These are phyloP conservation scores for Ceraclea dissimilis DNA, from an alignment of 2,888 invertebrate genomes.

Conservation along the genomic window DNA sequence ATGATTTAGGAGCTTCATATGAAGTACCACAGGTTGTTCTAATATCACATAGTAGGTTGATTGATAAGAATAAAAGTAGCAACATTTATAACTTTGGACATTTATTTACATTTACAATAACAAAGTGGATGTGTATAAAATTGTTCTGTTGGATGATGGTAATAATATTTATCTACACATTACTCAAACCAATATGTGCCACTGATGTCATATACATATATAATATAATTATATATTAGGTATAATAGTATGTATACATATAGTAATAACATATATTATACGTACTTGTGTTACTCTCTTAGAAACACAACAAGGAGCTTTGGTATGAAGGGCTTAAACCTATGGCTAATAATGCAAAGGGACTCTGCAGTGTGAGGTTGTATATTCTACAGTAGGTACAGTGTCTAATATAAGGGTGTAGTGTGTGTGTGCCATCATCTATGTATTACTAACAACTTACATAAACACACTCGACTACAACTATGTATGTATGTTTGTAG, in stretches of 20 bases:
- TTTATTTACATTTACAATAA: slow-evolving; percentile 54
- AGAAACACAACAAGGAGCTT: slow-evolving; percentile 16
- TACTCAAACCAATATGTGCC: slow-evolving; percentile 31
- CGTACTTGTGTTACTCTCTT: not conserved
- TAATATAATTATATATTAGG: not conserved
- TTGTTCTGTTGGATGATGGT: slow-evolving; percentile 28
- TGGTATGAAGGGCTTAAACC: slow-evolving; percentile 25
- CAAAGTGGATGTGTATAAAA: slow-evolving; percentile 51
- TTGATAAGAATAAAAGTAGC: slow-evolving; percentile 2
- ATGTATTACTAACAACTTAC: not conserved
- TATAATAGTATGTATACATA: not conserved
- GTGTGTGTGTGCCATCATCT: not conserved
- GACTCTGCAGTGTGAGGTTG: slow-evolving; percentile 6
- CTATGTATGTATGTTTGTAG: too few relatives aligned
- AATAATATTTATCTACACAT: slow-evolving; percentile 25
- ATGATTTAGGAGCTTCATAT: too few relatives aligned
- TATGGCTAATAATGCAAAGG: slow-evolving; percentile 19
- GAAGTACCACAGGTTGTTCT: too few relatives aligned
- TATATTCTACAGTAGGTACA: not conserved
- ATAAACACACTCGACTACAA: not conserved
- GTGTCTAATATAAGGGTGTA: not conserved
- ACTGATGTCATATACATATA: slow-evolving; percentile 28
- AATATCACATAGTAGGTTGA: too few relatives aligned
- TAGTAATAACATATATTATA: not conserved
- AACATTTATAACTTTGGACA: slow-evolving; percentile 45